Evolutionary conservation across 1,140 invertebrate species (phyloP), one percentile per base, ranked within the genome.

Genomic region (Drosophila kurseongensis): DNA sequence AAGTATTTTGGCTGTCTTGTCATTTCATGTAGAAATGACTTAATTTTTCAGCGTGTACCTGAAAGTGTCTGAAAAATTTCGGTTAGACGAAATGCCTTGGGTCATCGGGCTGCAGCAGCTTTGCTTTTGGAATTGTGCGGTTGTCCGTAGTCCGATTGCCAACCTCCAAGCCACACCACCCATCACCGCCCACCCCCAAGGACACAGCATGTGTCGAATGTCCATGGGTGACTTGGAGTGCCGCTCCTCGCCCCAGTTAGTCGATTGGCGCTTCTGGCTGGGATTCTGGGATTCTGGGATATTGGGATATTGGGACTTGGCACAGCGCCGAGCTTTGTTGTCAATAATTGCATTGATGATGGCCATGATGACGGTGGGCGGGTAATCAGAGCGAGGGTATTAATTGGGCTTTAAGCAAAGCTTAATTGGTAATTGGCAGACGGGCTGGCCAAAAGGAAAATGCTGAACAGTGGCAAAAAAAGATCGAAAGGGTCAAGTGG

Each of bases 261-360:
- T 65, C 67, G 67, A 71, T 71, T 71, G 65, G 41, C 65, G 51
- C 73, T 61, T 47, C 54, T 68, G 50, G 61, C 40, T 75, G 60
- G 75, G n/a, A 35, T 51, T 16, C 27, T 32, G 56, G 71, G 27
- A 50, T 32, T 32, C 48, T 51, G 60, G 75, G 58, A 84, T 32
- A 23, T 23, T 23, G 23, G 75, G 47, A 48, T 29, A n/a, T 27
- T 50, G 60, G 75, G 57, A 83, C 79, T 84, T 84, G 66, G 80
- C 69, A 59, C 69, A 65, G 66, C 69, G 82, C 77, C 62, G 75
- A 72, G 83, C 80, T 86, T 86, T 88, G 82, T 88, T 88, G 83
- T 83, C 83, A 86, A 86, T 86, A 86, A 86, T 86, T 86, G 82
- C 82, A 86, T 86, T 86, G 83, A 88, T 79, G 82, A 82, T 78